Conservation (phyloP, 2,113 vertebrate genomes). For the Urocynchramus pylzowi region DNA sequence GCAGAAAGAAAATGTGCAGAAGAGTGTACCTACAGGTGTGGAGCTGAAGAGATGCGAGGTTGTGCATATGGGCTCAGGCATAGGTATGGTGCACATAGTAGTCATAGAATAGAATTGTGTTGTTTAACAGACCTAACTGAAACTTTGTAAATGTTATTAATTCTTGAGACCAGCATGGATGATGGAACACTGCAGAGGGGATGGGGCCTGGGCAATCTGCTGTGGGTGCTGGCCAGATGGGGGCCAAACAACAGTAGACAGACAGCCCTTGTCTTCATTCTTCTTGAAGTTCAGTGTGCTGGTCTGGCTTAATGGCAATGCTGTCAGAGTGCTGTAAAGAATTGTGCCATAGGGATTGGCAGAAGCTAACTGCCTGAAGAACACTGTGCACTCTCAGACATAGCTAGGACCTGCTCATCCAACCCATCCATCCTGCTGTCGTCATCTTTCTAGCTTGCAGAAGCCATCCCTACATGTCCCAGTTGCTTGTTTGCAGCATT, state of each 20-base stretch:
- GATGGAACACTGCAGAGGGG: neutral
- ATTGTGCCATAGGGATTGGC: neutral
- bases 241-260: neutral
- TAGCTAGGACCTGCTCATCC: neutral
- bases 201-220: neutral
- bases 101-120: neutral
- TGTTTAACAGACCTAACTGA: neutral
- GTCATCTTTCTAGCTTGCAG: neutral
- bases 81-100: neutral
- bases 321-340: neutral
- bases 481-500: neutral
- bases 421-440: neutral
- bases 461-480: neutral
- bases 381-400: rapidly evolving
- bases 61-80: neutral
- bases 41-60: neutral
- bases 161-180: neutral
- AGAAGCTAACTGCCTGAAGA: neutral
- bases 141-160: neutral
- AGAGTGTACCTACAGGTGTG: neutral
- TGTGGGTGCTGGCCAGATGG: neutral
- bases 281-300: neutral
- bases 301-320: neutral
- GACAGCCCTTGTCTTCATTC: neutral
- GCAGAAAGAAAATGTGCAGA: neutral